Base-by-base conservation (phyloP, 1,140 invertebrate genomes). In the Sycophaga agraensis region DNA sequence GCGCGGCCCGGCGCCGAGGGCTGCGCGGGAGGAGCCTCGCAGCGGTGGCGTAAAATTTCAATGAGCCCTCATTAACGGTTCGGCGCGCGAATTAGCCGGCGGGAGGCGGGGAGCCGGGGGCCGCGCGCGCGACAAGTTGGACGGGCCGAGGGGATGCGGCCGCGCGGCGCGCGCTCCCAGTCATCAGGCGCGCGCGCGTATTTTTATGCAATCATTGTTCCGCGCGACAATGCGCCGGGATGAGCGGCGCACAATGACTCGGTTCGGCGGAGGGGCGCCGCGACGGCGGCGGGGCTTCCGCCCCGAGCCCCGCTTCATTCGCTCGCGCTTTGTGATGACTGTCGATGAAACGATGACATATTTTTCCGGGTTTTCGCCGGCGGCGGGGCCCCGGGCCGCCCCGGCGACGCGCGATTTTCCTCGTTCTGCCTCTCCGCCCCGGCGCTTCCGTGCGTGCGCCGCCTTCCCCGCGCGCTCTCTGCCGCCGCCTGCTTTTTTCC, bases 181-280 rank as follows among this genome's bases (percentile, higher is more conserved):
- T 73, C 69, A 70, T 71, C 59, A 58, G 5, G 45, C n/a, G 45
- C 48, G 48, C 40, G 35, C 51, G 53, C 40, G 39, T 79, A 78
- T 80, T 79, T 80, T 80, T 78, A 79, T 80, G 74, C 79, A 79
- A 80, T 80, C 77, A 79, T 79, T 79, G 77, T 79, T 77, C 75
- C 75, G 73, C 61, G 75, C 74, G 77, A 79, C 76, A 80, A 80
- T 80, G 71, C 75, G 71, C 71, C 73, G 72, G 74, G 72, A 77
- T 78, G 76, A 79, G 76, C 70, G 70, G 70, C 59, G 72, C 70
- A 79, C 74, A 79, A 79, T 79, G 76, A 79, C 75, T 76, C 37
- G 65, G 61, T 63, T 61, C n/a, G n/a, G 28, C 2, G 17, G 42
- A 45, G 21, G 21, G 4, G 11, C 24, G 45, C 45, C 28, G 28